Evolutionary conservation across 1,140 invertebrate species (phyloP), one percentile per base, ranked within the genome.

Genomic region (Meloidogyne floridensis): DNA sequence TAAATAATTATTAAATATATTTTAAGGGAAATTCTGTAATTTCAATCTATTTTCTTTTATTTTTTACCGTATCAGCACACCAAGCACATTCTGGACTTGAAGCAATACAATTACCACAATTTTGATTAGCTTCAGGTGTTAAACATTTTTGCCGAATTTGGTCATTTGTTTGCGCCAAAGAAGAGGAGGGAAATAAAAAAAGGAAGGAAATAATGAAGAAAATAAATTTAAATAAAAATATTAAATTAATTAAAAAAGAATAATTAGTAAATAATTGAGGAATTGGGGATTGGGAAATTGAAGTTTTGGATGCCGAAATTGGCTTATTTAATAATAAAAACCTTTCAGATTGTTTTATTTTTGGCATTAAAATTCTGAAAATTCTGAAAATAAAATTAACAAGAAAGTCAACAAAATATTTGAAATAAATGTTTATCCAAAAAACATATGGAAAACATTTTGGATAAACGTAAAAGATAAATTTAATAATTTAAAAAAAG

Each of bases 81-180:
- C 87, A 88, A 42, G 86, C 87, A 70, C 87, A 88, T 53, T 88
- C 87, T 18, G 84, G 76, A 77, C 83, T 83, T 20, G 77, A 53
- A 54, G 88, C 83, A 76, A 88, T 88, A 72, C 87, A 88, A 71
- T 87, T 82, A 15, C 74, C 75, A 78, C 84, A 85, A 53, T 80
- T 80, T 69, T 80, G 59, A 51, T 53, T 54, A 13, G 70, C 81
- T n/a, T 82, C 80, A 42, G 69, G 13, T 10, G 77, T 72, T 42
- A 83, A 75, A 70, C 81, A 82, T 75, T 82, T 82, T 69, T 82
- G 81, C 20, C 81, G 65, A 15, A 69, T 56, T 54, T 81, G 72
- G 56, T 79, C 77, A 74, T 51, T 74, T 74, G 43, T 47, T 18
- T 79, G 77, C 7, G 77, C 77, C 69, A 79, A 72, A 20, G n/a